Conservation (phyloP, 1,140 invertebrate genomes). For the Sycobia sp. region DNA sequence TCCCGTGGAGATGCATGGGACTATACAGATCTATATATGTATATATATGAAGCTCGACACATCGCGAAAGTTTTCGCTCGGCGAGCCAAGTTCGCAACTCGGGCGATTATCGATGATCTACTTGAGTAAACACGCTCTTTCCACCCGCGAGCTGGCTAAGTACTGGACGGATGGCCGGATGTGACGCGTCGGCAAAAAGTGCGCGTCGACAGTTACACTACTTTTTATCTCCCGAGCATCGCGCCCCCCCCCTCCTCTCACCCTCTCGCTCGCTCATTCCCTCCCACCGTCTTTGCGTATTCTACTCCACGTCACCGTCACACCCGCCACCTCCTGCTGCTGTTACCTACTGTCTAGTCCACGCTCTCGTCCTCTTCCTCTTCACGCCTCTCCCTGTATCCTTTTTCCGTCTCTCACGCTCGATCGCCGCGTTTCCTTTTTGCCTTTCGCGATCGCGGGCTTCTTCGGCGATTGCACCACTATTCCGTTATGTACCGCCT, state of each 20-base stretch:
- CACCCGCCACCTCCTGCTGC: conserved; percentile 35
- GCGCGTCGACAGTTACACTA: conserved; percentile 47
- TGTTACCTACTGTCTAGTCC: conserved; percentile 36
- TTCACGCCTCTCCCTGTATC: conserved; percentile 27
- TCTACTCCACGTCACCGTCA: conserved; percentile 32
- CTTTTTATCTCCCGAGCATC: conserved; percentile 37
- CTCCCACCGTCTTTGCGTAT: neutral
- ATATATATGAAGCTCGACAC: too few species aligned
- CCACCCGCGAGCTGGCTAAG: conserved; percentile 39
- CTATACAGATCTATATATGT: too few species aligned
- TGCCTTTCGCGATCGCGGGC: conserved; percentile 25
- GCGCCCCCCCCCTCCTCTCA: neutral
- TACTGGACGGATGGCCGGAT: conserved; percentile 54
- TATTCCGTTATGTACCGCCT: conserved; percentile 24
- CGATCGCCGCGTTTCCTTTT: conserved; percentile 38
- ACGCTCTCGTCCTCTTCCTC: neutral
- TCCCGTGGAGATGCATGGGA: too few species aligned
- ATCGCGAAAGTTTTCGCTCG: conserved; percentile 30
- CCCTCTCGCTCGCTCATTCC: neutral
- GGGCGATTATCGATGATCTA: conserved; percentile 50
- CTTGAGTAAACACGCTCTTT: conserved; percentile 55
- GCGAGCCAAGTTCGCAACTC: conserved; percentile 38
- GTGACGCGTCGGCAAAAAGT: conserved; percentile 53
- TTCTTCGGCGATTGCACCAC: too few species aligned
- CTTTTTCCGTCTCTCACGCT: conserved; percentile 38